Evolutionary conservation across 2,888 invertebrate genomes (phyloP).

Genomic region (Dicyrtoma fusca): DNA sequence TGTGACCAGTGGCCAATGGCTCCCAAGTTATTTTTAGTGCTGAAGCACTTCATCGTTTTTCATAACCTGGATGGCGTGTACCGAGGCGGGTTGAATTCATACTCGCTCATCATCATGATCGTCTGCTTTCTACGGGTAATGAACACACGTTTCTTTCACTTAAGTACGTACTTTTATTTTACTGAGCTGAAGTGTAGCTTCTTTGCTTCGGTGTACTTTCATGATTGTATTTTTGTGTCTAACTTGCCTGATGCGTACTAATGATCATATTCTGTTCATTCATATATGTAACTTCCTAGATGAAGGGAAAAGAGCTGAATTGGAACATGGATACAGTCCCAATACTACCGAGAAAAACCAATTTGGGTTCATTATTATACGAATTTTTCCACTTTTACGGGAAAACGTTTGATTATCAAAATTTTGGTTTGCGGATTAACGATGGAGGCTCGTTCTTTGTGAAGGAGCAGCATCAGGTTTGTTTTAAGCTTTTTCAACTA

Average conservation of each 20-base stretch:
- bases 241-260: too few relatives aligned
- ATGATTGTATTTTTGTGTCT: too few relatives aligned
- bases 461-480: neutral
- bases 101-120: constrained; percentile 5
- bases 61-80: neutral
- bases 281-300: neutral
- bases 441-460: neutral
- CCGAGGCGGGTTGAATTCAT: neutral
- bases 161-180: too few relatives aligned
- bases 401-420: neutral
- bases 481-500: too few relatives aligned
- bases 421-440: neutral
- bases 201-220: too few relatives aligned
- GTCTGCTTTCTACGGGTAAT: constrained; percentile 4
- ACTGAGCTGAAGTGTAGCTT: too few relatives aligned
- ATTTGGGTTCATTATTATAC: neutral
- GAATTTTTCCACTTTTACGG: neutral
- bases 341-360: neutral
- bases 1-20: neutral
- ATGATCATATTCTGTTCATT: too few relatives aligned
- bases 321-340: neutral
- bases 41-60: neutral
- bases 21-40: constrained; percentile 2
- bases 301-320: too few relatives aligned
- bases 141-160: neutral